These are phyloP conservation scores for Balaeniceps rex DNA, from an alignment of 2,113 vertebrate genomes.

Conservation along the genomic window DNA sequence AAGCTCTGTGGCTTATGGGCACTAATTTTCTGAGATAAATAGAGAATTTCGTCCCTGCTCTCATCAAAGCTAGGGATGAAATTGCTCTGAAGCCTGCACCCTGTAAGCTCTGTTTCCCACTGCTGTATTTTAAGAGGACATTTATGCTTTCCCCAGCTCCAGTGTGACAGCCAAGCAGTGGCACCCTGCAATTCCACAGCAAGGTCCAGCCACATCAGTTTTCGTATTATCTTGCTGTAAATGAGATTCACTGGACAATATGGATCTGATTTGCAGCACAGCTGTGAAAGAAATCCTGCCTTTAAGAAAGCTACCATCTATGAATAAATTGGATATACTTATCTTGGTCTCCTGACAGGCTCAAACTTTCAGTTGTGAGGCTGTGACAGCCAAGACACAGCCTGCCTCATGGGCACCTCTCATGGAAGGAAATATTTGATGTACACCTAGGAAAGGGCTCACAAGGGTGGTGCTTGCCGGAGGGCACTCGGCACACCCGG, in stretches of 20 bases:
- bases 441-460: not conserved
- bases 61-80: not conserved
- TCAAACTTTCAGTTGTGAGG: not conserved
- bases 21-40: not conserved
- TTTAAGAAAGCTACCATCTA: not conserved
- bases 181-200: not conserved
- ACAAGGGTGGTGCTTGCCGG: not conserved
- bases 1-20: not conserved
- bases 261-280: not conserved
- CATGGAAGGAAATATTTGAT: not conserved
- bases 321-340: conserved; percentile 14
- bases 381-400: not conserved
- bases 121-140: not conserved
- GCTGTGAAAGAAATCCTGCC: conserved; percentile 19
- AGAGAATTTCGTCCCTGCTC: not conserved
- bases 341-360: not conserved
- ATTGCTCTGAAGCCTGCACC: not conserved
- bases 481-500: not conserved
- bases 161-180: not conserved
- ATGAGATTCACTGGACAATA: not conserved
- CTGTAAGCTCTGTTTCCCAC: not conserved
- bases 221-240: not conserved
- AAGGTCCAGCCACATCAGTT: not conserved
- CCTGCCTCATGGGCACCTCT: not conserved
- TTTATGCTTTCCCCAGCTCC: not conserved